Percentiles rank a stretch among this genome's conserved stretches.
Conservation (phyloP, 2,113 vertebrate species). For the Pollachius pollachius region DNA sequence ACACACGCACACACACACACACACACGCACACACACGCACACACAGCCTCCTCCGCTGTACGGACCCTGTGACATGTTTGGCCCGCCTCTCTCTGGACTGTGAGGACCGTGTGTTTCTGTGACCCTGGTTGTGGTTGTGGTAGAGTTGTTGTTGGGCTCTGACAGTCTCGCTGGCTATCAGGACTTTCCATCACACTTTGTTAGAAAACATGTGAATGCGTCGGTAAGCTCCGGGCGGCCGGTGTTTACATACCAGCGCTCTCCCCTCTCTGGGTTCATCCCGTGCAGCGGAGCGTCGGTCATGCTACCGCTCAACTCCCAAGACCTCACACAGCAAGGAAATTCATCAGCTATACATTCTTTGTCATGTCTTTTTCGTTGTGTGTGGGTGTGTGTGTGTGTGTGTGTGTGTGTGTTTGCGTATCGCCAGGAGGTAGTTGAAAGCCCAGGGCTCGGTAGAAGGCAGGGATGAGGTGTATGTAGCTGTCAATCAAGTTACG, state of each 20-base stretch:
- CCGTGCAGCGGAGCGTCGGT: constrained; percentile 21
- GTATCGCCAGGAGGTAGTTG: constrained; percentile 16
- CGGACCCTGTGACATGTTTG: too few relatives aligned
- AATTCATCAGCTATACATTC: constrained; percentile 29
- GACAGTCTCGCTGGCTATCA: too few relatives aligned
- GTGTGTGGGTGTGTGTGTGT: constrained; percentile 3
- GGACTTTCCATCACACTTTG: too few relatives aligned
- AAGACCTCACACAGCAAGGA: constrained; percentile 40
- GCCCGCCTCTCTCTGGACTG: too few relatives aligned
- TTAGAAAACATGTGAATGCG: too few relatives aligned
- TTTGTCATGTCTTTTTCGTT: constrained; percentile 17
- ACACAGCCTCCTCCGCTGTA: neutral
- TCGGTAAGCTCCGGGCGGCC: too few relatives aligned
- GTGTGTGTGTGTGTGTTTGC: neutral
- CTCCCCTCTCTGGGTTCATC: constrained; percentile 6
- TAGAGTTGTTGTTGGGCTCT: too few relatives aligned
- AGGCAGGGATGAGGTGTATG: constrained; percentile 23
- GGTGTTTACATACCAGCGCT: constrained; percentile 28
- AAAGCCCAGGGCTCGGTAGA: constrained; percentile 11
- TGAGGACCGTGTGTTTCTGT: too few relatives aligned
- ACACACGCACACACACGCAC: too few relatives aligned
- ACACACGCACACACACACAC: too few relatives aligned
- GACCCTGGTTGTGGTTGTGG: too few relatives aligned
- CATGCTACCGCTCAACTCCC: constrained; percentile 26
- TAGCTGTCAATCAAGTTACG: constrained; percentile 34